Conservation (phyloP, 2,888 invertebrate genomes). For the Lobophora halterata region DNA sequence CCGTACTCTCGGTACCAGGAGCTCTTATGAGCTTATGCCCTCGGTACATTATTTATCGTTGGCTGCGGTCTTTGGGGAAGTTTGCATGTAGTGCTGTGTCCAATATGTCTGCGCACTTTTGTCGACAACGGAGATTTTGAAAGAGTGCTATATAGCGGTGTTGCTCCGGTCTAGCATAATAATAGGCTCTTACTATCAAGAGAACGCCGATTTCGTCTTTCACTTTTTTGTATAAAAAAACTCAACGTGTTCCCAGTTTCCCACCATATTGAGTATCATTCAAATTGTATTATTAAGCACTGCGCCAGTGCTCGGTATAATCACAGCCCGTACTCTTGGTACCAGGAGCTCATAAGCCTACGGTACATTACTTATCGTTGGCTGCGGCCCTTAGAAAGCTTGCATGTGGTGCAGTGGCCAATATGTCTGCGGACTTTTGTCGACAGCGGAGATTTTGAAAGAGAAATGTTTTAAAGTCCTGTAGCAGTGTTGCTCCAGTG, state of each 20-base stretch:
- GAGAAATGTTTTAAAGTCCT: not conserved
- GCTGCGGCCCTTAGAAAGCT: conserved; percentile 9
- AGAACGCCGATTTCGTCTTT: too few species aligned
- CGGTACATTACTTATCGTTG: conserved; percentile 32
- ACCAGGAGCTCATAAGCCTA: conserved; percentile 40
- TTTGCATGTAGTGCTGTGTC: conserved; percentile 2
- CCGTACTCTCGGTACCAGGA: conserved; percentile 34
- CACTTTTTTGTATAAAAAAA: too few species aligned
- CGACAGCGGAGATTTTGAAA: conserved; percentile 1
- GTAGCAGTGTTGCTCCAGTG: not conserved
- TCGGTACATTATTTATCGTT: conserved; percentile 33
- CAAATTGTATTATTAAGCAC: too few species aligned
- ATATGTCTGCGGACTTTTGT: conserved; percentile 4
- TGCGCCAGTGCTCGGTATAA: conserved; percentile 18
- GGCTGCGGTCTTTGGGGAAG: conserved; percentile 10
- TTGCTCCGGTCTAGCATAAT: not conserved
- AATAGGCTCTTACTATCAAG: too few species aligned
- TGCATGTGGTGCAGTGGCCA: conserved; percentile 1
- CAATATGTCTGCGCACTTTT: conserved; percentile 4
- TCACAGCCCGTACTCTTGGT: conserved; percentile 21
- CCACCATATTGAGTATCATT: not conserved
- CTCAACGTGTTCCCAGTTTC: too few species aligned
- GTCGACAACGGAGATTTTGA: conserved; percentile 1
- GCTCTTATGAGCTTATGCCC: conserved; percentile 38
- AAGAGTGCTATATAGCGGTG: not conserved